phyloP scores from a whole-genome alignment of 1,140 invertebrate genomes.

The Agraylea sexmaculata region DNA sequence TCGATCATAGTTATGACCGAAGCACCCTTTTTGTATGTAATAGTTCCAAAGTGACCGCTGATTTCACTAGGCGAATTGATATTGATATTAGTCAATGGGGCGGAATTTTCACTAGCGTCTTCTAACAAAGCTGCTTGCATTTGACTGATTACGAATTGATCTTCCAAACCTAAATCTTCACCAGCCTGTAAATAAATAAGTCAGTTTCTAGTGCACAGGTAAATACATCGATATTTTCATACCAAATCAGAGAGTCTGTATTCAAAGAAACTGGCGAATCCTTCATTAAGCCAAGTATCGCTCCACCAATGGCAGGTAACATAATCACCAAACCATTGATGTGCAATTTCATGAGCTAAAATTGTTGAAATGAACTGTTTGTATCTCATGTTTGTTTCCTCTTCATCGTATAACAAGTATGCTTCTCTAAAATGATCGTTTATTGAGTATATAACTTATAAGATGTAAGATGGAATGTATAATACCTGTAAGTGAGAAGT shows the following conservation, averaged over 20 bases:
- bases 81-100: conserved; percentile 27
- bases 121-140: conserved; percentile 30
- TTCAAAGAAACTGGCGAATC: conserved; percentile 52
- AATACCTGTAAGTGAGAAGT: conserved; percentile 55
- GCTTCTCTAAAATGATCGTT: conserved; percentile 28
- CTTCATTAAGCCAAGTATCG: conserved; percentile 53
- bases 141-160: conserved; percentile 30
- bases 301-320: conserved; percentile 46
- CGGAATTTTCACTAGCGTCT: conserved; percentile 24
- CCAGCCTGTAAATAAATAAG: conserved; percentile 28
- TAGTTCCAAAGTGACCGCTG: conserved; percentile 43
- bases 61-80: conserved; percentile 44
- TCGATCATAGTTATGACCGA: conserved; percentile 67
- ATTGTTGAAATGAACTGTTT: conserved; percentile 38
- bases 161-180: conserved; percentile 39
- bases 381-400: conserved; percentile 30
- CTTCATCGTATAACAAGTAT: conserved; percentile 28
- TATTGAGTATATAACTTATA: conserved; percentile 2
- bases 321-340: conserved; percentile 62
- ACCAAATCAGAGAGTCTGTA: conserved; percentile 37
- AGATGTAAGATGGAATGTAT: neutral
- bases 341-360: conserved; percentile 50
- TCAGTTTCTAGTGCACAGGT: too few relatives aligned
- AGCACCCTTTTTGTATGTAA: conserved; percentile 52
- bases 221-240: conserved; percentile 18